These are phyloP conservation scores for Drosophila algonquin DNA, from an alignment of 2,888 invertebrate genomes.

Conservation along the genomic window DNA sequence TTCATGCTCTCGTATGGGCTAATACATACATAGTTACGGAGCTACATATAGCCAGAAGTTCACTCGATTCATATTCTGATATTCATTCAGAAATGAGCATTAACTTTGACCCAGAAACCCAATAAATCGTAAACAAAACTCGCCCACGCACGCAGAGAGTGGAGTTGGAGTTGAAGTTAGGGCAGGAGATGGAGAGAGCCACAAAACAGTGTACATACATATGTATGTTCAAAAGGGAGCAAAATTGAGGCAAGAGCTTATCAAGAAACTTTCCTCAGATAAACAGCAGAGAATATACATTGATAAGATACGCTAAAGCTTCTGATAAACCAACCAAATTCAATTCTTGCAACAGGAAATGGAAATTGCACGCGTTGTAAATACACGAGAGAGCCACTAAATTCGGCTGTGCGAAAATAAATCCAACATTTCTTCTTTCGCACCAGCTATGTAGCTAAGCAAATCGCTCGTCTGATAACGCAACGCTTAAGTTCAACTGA, in stretches of 20 bases:
- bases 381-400: background rate
- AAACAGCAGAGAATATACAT: background rate
- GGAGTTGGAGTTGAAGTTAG: constrained; percentile 6
- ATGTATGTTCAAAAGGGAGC: background rate
- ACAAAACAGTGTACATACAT: background rate
- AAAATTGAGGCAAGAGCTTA: background rate
- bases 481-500: constrained; percentile 9
- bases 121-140: constrained; percentile 70
- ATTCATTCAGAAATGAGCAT: constrained; percentile 47
- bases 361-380: constrained; percentile 42
- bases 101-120: constrained; percentile 76
- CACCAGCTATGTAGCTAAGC: constrained; percentile 11
- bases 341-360: constrained; percentile 34
- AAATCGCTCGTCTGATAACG: constrained; percentile 37
- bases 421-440: background rate
- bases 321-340: background rate
- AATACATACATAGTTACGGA: constrained; percentile 3
- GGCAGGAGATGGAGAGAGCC: background rate
- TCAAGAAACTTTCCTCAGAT: background rate
- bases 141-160: constrained; percentile 49
- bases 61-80: constrained; percentile 19
- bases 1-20: background rate
- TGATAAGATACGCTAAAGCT: background rate
- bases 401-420: background rate
- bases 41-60: constrained; percentile 8